A percentile compares a stretch with the other conserved stretches of the same genome.
Conservation (phyloP, 2,113 vertebrate genomes). For the Cercocebus atys region DNA sequence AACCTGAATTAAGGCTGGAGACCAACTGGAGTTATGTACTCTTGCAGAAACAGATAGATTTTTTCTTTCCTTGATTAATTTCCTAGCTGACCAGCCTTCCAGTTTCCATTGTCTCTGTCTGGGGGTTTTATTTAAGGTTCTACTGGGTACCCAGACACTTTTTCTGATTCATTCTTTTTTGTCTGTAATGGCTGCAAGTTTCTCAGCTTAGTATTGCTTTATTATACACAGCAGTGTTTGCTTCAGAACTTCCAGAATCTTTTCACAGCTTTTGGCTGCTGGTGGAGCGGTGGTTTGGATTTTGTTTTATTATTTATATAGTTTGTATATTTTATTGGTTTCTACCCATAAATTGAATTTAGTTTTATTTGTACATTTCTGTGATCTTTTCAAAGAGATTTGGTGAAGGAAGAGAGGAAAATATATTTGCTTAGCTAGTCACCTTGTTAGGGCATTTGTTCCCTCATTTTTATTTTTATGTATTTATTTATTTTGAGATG, state of each 20-base stretch:
- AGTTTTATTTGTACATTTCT: neutral
- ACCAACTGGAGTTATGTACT: neutral
- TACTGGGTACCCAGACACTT: accelerated
- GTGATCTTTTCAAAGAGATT: neutral
- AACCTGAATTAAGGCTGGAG: neutral
- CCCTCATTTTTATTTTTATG: neutral
- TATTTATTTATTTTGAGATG: too few relatives aligned
- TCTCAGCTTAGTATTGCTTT: neutral
- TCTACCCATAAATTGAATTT: neutral
- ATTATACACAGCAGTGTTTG: neutral
- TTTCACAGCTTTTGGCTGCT: neutral
- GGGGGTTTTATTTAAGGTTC: neutral
- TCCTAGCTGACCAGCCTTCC: neutral
- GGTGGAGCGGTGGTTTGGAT: neutral
- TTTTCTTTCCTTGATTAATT: neutral
- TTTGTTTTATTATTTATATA: neutral
- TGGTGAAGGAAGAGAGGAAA: neutral
- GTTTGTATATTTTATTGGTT: neutral
- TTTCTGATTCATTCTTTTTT: neutral
- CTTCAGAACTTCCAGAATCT: neutral
- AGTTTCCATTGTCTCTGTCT: neutral
- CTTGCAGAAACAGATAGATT: neutral
- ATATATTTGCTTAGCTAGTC: neutral
- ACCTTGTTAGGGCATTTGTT: neutral
- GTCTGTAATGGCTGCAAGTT: neutral